Evolutionary conservation across 1,140 invertebrate species (phyloP), one percentile per base, ranked within the genome.

Genomic region (Cyclina sinensis): DNA sequence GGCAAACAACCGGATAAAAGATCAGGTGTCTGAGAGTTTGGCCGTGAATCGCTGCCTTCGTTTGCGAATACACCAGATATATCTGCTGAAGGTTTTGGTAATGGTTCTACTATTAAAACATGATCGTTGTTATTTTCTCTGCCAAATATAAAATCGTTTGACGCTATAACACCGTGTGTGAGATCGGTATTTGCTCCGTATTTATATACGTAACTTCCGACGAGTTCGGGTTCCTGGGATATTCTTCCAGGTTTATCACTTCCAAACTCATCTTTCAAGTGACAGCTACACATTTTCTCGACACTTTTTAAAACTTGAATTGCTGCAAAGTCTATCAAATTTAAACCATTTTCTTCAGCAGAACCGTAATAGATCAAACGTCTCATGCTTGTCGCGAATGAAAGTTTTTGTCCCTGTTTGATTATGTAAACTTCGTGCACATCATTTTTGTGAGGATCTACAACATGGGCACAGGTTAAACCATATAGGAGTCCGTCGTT

Each of bases 131-230:
- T 11, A n/a, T 21, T 27, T 7, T 27, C 5, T 21, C 51, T 57
- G 24, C 9, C n/a, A 18, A 54, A 11, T 54, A 54, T 62, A 62
- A 27, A 62, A 62, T 24, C 27, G 57, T 62, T 62, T 62, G 57
- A 62, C 1, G 57, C 57, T 62, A 62, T 62, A 62, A 62, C 27
- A 4, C 57, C 57, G 1, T 27, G 1, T n/a, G n/a, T 62, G 27
- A 18, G 27, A 1, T n/a, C 57, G 9, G 57, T 62, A 27, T 5
- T n/a, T 4, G 57, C 57, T 7, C 57, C 57, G n/a, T 62, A 62
- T 27, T 62, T 62, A 62, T n/a, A 62, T n/a, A 62, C 57, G 14
- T 62, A 62, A 62, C 57, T 62, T 9, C 57, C 57, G 27, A 62
- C 57, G 5, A 62, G 57, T 1, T 62, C 57, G 5, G n/a, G 14